Conservation (phyloP, 2,113 vertebrate genomes). For the Aleadryas rufinucha region DNA sequence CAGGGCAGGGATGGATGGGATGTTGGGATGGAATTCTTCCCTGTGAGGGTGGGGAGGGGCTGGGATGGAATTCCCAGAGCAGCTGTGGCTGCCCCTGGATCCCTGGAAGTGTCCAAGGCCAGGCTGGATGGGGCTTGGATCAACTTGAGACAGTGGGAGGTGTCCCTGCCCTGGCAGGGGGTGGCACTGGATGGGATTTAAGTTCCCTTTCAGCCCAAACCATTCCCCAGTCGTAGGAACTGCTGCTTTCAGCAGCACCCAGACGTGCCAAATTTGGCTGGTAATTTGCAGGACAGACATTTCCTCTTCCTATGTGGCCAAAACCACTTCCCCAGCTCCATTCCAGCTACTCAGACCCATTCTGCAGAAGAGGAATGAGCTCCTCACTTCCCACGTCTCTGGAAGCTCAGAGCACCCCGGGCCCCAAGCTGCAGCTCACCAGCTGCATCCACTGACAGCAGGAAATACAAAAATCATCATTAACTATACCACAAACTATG, state of each 20-base stretch:
- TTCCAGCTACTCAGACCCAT: rapidly evolving
- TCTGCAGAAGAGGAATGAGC: rapidly evolving
- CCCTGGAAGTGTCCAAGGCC: not conserved
- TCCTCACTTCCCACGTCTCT: not conserved
- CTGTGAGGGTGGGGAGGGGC: not conserved
- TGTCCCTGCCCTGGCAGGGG: not conserved
- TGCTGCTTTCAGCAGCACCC: not conserved
- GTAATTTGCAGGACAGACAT: not conserved
- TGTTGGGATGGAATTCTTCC: rapidly evolving
- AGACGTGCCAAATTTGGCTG: not conserved
- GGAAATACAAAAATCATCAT: rapidly evolving
- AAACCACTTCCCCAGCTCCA: not conserved
- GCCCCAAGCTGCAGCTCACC: not conserved
- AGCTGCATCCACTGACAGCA: rapidly evolving
- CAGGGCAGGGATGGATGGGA: rapidly evolving
- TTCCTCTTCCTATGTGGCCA: not conserved
- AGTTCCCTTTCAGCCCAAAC: not conserved
- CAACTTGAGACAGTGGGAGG: rapidly evolving
- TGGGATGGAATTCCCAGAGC: not conserved
- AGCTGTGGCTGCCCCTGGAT: not conserved
- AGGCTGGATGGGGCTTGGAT: not conserved
- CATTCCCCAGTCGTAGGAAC: not conserved
- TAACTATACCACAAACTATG: no score
- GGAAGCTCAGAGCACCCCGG: rapidly evolving
- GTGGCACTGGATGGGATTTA: not conserved